Conservation (phyloP, 2,888 invertebrate genomes). For the Marasmarcha lunaedactyla region DNA sequence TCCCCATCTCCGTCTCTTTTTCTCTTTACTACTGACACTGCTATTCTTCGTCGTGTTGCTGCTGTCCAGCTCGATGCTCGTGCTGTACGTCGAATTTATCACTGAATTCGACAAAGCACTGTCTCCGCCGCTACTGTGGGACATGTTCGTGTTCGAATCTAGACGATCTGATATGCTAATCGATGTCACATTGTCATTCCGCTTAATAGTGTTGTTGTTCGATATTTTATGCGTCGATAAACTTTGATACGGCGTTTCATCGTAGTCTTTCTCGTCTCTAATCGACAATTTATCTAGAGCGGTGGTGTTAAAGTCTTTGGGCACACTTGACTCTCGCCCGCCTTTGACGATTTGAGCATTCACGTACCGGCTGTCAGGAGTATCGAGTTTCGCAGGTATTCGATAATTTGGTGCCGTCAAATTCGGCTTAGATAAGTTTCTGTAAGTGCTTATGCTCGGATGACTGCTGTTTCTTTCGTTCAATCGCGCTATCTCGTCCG, state of each 20-base stretch:
- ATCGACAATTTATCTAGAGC: constrained; percentile 40
- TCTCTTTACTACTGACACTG: constrained; percentile 62
- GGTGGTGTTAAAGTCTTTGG: constrained; percentile 38
- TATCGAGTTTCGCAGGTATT: constrained; percentile 26
- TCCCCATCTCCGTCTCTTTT: constrained; percentile 76
- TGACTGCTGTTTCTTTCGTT: constrained; percentile 52
- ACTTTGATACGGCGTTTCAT: constrained; percentile 60
- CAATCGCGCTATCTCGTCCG: constrained; percentile 70
- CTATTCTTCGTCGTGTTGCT: constrained; percentile 26
- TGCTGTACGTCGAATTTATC: constrained; percentile 38
- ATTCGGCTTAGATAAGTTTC: constrained; percentile 18
- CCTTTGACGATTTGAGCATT: constrained; percentile 60
- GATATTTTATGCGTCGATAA: constrained; percentile 47
- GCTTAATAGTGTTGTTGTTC: constrained; percentile 41
- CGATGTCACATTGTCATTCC: constrained; percentile 49
- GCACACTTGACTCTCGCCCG: constrained; percentile 45
- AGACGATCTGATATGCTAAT: constrained; percentile 33
- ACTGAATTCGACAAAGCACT: constrained; percentile 36
- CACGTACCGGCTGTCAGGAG: constrained; percentile 45
- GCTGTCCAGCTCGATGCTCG: constrained; percentile 34
- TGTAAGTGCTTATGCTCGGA: constrained; percentile 35
- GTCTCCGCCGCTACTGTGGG: constrained; percentile 25
- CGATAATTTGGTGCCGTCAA: constrained; percentile 23
- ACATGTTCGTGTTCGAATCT: constrained; percentile 19
- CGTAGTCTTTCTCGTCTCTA: constrained; percentile 35